Percentiles rank a stretch among this genome's conserved stretches.
phyloP scores from a whole-genome alignment of 2,888 invertebrate genomes.

The Trachelus tabidus region DNA sequence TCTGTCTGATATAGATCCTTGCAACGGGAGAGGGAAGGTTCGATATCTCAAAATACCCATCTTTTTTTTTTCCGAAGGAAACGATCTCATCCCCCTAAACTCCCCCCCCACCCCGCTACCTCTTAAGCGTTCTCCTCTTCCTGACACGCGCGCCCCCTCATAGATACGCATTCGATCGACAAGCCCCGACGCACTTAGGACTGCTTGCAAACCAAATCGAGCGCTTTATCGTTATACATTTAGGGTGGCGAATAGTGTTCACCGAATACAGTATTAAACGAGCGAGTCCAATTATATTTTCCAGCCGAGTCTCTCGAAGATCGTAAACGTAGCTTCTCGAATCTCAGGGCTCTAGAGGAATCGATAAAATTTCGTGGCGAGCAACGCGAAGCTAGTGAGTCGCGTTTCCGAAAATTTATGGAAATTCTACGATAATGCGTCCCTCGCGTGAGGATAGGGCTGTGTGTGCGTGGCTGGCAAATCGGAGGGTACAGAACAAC shows the following conservation, averaged over 20 bases:
- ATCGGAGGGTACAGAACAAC: constrained; percentile 20
- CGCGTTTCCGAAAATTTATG: constrained; percentile 32
- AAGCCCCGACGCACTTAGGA: constrained; percentile 45
- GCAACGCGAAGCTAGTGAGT: constrained; percentile 9
- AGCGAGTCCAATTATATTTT: too few species aligned
- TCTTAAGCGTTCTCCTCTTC: too few species aligned
- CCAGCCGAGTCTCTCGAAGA: too few species aligned
- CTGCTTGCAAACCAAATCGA: constrained; percentile 40
- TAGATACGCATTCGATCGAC: constrained; percentile 43
- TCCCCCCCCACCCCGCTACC: too few species aligned
- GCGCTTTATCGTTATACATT: constrained; percentile 36
- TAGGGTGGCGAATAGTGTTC: background rate
- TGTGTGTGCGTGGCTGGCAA: constrained; percentile 24
- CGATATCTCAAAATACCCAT: too few species aligned
- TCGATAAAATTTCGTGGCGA: background rate
- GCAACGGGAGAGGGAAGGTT: too few species aligned
- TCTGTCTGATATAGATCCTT: too few species aligned
- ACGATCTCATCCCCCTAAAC: too few species aligned
- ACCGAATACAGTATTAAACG: background rate
- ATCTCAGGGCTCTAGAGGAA: background rate
- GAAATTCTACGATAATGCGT: constrained; percentile 32
- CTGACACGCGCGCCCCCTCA: too few species aligned
- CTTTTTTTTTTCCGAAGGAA: too few species aligned
- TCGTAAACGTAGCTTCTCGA: background rate
- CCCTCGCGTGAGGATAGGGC: constrained; percentile 3